Evolutionary conservation across 2,797 vertebrate genomes (phyloP).

Genomic region (Orestias chungarensis): DNA sequence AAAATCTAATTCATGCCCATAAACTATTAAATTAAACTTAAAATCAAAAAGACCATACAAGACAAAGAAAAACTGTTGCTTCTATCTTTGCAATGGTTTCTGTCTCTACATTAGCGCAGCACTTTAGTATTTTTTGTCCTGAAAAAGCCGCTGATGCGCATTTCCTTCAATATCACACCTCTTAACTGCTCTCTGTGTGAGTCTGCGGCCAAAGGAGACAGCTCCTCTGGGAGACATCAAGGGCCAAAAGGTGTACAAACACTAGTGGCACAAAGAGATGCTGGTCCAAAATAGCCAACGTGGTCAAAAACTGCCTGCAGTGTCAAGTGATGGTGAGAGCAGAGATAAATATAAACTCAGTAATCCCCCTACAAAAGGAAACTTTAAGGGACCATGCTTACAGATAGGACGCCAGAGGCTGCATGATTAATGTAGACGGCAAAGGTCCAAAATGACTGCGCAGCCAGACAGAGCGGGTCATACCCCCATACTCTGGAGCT

Average conservation of each 20-base stretch:
- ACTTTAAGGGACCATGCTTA: slow-evolving; percentile 45
- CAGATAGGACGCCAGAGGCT: slow-evolving; percentile 27
- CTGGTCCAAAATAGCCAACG: slow-evolving; percentile 33
- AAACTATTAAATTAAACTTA: background rate
- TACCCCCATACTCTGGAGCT: slow-evolving; percentile 20
- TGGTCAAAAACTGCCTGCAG: slow-evolving; percentile 24
- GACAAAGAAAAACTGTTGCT: slow-evolving; percentile 3
- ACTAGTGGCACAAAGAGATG: slow-evolving; percentile 26
- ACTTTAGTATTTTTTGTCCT: slow-evolving; percentile 24
- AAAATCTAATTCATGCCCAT: background rate
- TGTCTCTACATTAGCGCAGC: background rate
- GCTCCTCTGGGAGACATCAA: slow-evolving; percentile 12
- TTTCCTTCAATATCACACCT: slow-evolving; percentile 28
- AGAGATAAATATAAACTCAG: slow-evolving; percentile 68
- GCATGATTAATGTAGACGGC: slow-evolving; percentile 44
- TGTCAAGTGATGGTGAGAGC: slow-evolving; percentile 44
- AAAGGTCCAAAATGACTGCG: slow-evolving; percentile 36
- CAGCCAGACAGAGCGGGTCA: slow-evolving; percentile 18
- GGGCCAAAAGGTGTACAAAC: slow-evolving; percentile 27
- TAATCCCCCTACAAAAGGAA: slow-evolving; percentile 65
- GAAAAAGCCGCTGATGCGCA: slow-evolving; percentile 17
- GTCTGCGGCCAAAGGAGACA: slow-evolving; percentile 19
- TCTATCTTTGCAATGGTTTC: background rate
- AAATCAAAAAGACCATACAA: background rate
- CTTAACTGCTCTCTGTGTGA: slow-evolving; percentile 7